Base-by-base conservation (phyloP, 2,797 vertebrate species). In the Dermochelys coriacea region DNA sequence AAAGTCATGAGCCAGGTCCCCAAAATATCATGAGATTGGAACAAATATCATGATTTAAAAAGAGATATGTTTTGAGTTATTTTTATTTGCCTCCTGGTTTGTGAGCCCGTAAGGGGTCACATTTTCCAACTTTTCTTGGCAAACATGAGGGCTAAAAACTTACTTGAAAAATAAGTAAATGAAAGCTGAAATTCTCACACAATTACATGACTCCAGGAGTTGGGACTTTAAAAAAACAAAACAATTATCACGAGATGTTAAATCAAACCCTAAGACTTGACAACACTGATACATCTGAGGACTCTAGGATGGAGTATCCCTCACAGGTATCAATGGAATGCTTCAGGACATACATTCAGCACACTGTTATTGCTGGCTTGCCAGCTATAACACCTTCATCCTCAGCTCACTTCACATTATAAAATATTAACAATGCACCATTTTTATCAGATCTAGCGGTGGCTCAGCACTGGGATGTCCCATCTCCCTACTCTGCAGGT, bases 161-260 rank as follows among this genome's bases (percentile, higher is more conserved):
- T 61, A 18, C 1, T 74, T 57, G 86, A 82, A 1, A 86, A 85
- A 83, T 11, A 74, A 75, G 1, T 11, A 2, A 3, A 41, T 55
- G 10, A 1, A 74, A 23, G 37, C 23, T 74, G 71, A 74, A 74
- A 74, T 87, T 87, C 79, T 93, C 16, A 71, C 12, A 2, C 85
- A 80, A 54, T 85, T 14, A 57, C 4, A 6, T 1, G 0, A 41
- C 9, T 83, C 81, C 12, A 79, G 85, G n/a, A 92, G 88, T 83
- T 0, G n/a, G 2, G 8, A 0, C 0, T 54, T 81, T 87, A 12
- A 19, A 45, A 91, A 15, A 12, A 0, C 16, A 45, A 91, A 15
- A 54, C n/a, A 85, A 2, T 11, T 79, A 47, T 75, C 78, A 37
- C 77, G 50, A 77, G 18, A 2, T 55, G 34, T 0, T 0, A n/a